Evolutionary conservation across 2,888 invertebrate genomes (phyloP).

Genomic region (Halictus ligatus): DNA sequence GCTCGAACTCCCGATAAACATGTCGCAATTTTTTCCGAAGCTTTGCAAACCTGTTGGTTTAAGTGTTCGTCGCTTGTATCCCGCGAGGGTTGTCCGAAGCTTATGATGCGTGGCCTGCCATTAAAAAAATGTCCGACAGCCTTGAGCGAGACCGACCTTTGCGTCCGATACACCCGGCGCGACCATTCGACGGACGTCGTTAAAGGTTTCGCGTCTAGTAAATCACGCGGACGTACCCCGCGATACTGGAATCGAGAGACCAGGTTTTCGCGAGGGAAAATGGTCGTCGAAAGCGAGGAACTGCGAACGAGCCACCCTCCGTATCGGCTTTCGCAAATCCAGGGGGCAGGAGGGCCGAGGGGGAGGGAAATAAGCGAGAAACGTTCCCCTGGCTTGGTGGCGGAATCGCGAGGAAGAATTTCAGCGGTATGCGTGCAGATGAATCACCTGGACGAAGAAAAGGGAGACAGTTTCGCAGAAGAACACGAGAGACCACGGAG

Average conservation of each 20-base stretch:
- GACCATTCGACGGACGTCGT: neutral
- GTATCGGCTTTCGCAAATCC: neutral
- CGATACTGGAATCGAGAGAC: neutral
- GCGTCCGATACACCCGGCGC: neutral
- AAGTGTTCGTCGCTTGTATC: neutral
- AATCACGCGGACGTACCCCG: neutral
- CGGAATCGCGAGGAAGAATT: conserved; percentile 50
- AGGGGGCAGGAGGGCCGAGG: too few species aligned
- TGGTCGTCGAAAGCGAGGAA: neutral
- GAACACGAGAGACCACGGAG: conserved; percentile 61
- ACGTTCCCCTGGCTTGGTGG: neutral
- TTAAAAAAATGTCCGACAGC: neutral
- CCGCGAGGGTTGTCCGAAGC: neutral
- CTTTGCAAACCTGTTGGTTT: neutral
- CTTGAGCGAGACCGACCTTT: neutral
- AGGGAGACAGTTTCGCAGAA: conserved; percentile 61
- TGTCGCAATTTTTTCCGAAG: neutral
- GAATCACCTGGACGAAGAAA: conserved; percentile 54
- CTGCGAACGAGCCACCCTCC: neutral
- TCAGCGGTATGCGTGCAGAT: conserved; percentile 17
- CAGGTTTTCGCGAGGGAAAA: neutral
- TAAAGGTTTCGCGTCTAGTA: conserved; percentile 3
- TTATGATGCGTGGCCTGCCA: neutral
- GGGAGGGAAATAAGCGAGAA: neutral
- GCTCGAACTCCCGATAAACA: neutral